Base-by-base conservation (phyloP, 2,888 invertebrate species). In the Drosophila anomalipes region DNA sequence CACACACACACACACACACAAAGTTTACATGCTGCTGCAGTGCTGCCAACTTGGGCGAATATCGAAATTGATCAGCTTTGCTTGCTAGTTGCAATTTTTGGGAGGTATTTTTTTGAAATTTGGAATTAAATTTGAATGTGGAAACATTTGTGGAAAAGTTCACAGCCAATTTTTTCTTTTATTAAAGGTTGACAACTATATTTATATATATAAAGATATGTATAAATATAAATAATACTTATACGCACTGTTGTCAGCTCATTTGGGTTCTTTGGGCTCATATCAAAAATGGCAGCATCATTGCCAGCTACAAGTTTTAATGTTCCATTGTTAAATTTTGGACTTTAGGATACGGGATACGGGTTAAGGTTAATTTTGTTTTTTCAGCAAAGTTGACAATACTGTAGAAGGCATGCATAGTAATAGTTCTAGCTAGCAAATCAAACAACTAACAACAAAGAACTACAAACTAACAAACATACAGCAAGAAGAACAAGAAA, bases 381-480 rank as follows among this genome's bases (percentile, higher is more conserved):
- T 12, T 14, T 58, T 41, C 3, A 4, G 10, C 30, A 64, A 78
- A 82, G 86, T 89, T 91, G 91, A 86, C 89, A 86, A 81, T 82
- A 90, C 86, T 86, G 79, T 77, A 85, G 67, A 63, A 82, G 87
- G 77, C 89, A 91, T 84, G 87, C 87, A 89, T 26, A 41, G 19
- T 56, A 61, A 63, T 37, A 6, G 72, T 75, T 65, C 63, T 67
- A 82, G 65, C 70, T 79, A 72, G 74, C 74, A 70, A 60, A 61
- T 37, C 54, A 59, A 59, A 53, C n/a, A 74, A 64, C 49, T 16
- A 73, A 65, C 49, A 57, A 68, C 56, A 76, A 66, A 58, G 49
- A 47, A 69, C 66, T 70, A 79, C 71, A 72, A 56, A 74, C 64
- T 58, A 78, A 70, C 51, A 44, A 52, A 78, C 73, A 74, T 26